Evolutionary conservation across 2,888 invertebrate genomes (phyloP).

Genomic region (Erebia epiphron): DNA sequence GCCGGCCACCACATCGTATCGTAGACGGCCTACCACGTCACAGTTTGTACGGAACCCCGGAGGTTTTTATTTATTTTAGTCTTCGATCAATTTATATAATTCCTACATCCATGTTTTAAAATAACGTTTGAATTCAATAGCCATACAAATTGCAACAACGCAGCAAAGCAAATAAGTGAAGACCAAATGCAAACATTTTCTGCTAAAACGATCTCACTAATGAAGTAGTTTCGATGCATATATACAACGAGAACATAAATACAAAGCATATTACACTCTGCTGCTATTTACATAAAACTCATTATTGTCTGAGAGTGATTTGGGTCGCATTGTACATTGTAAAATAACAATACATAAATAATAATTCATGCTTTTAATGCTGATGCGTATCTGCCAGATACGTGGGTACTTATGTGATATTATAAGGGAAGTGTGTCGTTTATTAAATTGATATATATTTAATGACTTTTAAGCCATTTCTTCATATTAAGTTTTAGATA

Average conservation of each 20-base stretch:
- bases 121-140: background rate
- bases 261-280: constrained; percentile 17
- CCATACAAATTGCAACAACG: background rate
- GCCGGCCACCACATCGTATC: too few relatives aligned
- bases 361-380: constrained; percentile 17
- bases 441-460: background rate
- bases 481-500: too few relatives aligned
- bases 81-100: too few relatives aligned
- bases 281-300: constrained; percentile 14
- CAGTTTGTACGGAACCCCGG: too few relatives aligned
- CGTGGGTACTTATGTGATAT: too few relatives aligned
- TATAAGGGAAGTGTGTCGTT: background rate
- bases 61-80: too few relatives aligned
- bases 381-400: background rate
- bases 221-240: constrained; percentile 27
- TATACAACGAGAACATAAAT: constrained; percentile 6
- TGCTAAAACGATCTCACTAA: constrained; percentile 21
- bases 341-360: constrained; percentile 17
- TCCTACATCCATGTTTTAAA: background rate
- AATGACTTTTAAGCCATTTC: too few relatives aligned
- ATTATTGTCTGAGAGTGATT: constrained; percentile 13
- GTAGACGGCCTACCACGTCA: too few relatives aligned
- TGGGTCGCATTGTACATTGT: constrained; percentile 10
- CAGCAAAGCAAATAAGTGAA: background rate
- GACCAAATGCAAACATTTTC: constrained; percentile 13